These are phyloP conservation scores for Lepisosteus osseus DNA, from an alignment of 2,113 vertebrate species.

Conservation along the genomic window DNA sequence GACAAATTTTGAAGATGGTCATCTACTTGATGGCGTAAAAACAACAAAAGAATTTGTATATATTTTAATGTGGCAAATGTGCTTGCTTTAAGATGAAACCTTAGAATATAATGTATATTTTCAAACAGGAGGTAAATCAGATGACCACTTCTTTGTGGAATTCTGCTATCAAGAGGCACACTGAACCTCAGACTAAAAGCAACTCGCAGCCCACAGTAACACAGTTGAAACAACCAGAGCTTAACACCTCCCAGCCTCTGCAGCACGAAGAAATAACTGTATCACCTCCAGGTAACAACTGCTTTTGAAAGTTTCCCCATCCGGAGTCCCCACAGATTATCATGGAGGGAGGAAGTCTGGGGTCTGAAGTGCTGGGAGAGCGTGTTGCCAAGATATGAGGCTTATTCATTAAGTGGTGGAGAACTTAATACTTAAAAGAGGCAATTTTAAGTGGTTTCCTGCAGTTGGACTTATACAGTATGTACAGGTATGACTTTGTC, in stretches of 20 bases:
- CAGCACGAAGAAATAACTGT: conserved; percentile 37
- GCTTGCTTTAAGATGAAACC: neutral
- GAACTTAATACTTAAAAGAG: no score
- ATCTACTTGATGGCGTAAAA: no score
- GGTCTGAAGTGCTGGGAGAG: no score
- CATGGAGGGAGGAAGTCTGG: no score
- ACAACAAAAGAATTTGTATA: no score
- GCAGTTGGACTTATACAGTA: no score
- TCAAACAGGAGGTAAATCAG: conserved; percentile 34
- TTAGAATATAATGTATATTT: neutral
- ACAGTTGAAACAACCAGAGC: conserved; percentile 3
- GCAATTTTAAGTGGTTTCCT: no score
- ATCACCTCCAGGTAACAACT: conserved; percentile 50
- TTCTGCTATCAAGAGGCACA: conserved; percentile 16
- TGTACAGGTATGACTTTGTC: no score
- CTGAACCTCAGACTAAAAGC: neutral
- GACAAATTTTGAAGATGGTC: no score
- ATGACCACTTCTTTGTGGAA: neutral
- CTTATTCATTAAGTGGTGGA: no score
- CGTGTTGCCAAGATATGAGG: no score
- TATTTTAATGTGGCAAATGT: neutral
- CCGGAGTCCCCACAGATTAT: no score
- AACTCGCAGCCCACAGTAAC: neutral
- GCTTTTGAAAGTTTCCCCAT: neutral
- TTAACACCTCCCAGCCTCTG: conserved; percentile 23